Base-by-base conservation (phyloP, 2,888 invertebrate genomes). In the Eupithecia abbreviata region DNA sequence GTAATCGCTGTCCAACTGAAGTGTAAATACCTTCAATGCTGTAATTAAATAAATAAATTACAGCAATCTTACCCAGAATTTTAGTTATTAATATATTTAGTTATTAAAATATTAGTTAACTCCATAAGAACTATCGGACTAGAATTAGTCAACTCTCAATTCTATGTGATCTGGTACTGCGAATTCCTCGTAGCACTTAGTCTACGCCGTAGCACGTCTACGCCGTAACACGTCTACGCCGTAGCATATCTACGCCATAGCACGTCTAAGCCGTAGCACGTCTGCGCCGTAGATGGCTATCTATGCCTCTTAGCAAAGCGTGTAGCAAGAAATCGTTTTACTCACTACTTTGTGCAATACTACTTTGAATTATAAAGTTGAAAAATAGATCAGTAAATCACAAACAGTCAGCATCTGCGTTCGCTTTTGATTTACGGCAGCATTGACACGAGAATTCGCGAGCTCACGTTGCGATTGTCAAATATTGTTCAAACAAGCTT, bases 401-500 rank as follows among this genome's bases (percentile, higher is more conserved):
- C 47, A 62, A 2, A 49, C 12, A n/a, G 30, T 47, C 47, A 47
- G 47, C 51, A 70, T 10, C 49, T 45, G 30, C 62, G 30, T 72
- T 30, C 58, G 58, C 15, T 70, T 70, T 55, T 43, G 69, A 70
- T 76, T 66, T 66, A 55, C 76, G 70, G 65, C 72, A 72, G 65
- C 69, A 67, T 47, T 76, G 74, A 74, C 74, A 72, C 71, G 75
- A 69, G 71, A 51, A 75, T 75, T 73, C 72, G 55, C 45, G 49
- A 70, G 74, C 67, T 74, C 69, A 47, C 49, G 67, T 76, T 18
- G 6, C 58, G 67, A 72, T 68, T 76, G 76, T 79, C 75, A 77
- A 77, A 79, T 79, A 74, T 77, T 76, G 74, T 79, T 72, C 74
- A 76, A 79, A 76, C 77, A 76, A 77, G 76, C 76, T 74, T 76